phyloP scores from a whole-genome alignment of 2,888 invertebrate genomes.

The Scaptomyza polygonia region DNA sequence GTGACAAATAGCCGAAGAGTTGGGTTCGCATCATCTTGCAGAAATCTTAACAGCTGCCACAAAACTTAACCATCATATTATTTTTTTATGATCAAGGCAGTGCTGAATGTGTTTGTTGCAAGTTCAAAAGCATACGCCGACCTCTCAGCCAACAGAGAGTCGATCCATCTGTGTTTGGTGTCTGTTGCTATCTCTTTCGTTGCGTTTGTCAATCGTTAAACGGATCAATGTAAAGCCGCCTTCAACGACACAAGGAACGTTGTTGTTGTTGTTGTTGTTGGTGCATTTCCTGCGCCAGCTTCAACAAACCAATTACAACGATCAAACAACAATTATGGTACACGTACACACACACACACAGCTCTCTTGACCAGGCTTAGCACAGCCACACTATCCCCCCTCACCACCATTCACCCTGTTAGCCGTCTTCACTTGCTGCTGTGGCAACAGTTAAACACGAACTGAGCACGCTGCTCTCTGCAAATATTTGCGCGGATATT shows the following conservation, averaged over 20 bases:
- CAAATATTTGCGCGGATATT: constrained; percentile 80
- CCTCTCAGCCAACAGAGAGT: constrained; percentile 9
- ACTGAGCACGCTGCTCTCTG: constrained; percentile 71
- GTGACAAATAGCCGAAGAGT: constrained; percentile 1
- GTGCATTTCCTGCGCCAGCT: constrained; percentile 74
- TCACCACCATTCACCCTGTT: neutral
- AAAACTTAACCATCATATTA: constrained; percentile 63
- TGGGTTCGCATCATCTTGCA: constrained; percentile 4
- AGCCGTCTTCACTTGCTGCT: constrained; percentile 3
- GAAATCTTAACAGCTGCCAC: constrained; percentile 15
- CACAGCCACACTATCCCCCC: neutral
- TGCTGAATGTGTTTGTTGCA: constrained; percentile 41
- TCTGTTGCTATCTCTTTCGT: constrained; percentile 19
- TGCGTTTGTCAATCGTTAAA: constrained; percentile 76
- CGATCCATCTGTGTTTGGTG: neutral
- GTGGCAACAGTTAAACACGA: constrained; percentile 71
- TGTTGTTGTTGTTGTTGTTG: constrained; percentile 57
- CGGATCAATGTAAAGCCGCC: constrained; percentile 78
- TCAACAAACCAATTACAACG: constrained; percentile 77
- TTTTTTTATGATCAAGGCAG: constrained; percentile 70
- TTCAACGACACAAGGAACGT: constrained; percentile 39
- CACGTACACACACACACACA: too few species aligned
- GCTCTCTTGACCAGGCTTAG: constrained; percentile 60
- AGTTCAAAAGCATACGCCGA: constrained; percentile 59
- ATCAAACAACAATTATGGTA: constrained; percentile 80